Evolutionary conservation across 2,888 invertebrate genomes (phyloP).

Genomic region (Pherbina coryleti): DNA sequence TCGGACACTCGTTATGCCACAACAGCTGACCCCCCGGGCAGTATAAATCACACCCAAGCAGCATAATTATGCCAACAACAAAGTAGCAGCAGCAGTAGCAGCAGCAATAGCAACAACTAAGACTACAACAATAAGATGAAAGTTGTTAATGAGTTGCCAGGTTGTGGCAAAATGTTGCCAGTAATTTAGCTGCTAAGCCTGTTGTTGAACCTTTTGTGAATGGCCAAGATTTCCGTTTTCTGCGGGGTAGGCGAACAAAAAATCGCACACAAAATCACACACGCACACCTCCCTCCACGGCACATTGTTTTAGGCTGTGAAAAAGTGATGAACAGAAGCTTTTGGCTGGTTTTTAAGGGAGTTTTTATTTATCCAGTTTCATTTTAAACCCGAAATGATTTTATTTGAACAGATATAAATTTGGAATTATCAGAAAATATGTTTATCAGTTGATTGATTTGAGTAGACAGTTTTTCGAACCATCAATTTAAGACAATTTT

Average conservation of each 20-base stretch:
- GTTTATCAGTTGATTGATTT: too few relatives aligned
- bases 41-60: constrained; percentile 55
- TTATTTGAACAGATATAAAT: too few relatives aligned
- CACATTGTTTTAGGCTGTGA: not conserved
- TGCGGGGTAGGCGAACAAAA: not conserved
- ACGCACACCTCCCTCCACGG: too few relatives aligned
- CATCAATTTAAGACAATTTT: too few relatives aligned
- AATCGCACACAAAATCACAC: not conserved
- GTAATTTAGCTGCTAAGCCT: constrained; percentile 14
- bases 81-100: constrained; percentile 51
- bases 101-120: constrained; percentile 51
- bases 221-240: not conserved
- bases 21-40: constrained; percentile 5
- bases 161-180: not conserved
- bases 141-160: constrained; percentile 18
- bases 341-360: too few relatives aligned
- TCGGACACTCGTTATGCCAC: not conserved
- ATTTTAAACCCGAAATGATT: too few relatives aligned
- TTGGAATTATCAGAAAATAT: too few relatives aligned
- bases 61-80: too few relatives aligned
- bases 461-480: too few relatives aligned
- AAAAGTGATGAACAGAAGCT: too few relatives aligned
- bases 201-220: not conserved
- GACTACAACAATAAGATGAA: not conserved
- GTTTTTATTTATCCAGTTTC: too few relatives aligned